Conservation (phyloP, 2,113 vertebrate species). For the Alectura lathami region DNA sequence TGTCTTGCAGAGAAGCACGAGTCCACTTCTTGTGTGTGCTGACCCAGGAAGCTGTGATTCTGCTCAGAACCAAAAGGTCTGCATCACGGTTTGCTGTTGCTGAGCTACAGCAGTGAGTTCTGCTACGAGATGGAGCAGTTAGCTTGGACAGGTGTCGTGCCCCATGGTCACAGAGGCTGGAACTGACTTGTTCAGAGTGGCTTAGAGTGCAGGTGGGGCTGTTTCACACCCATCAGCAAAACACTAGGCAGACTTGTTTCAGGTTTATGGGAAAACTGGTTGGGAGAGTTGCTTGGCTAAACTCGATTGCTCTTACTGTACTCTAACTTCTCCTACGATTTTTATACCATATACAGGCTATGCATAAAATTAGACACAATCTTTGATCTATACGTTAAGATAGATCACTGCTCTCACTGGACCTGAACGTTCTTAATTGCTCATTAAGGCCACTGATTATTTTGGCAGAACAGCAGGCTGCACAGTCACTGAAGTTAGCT, state of each 20-base stretch:
- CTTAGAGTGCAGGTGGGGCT: neutral
- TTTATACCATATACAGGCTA: rapidly evolving
- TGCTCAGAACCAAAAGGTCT: neutral
- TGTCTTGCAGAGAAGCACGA: neutral
- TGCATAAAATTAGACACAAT: neutral
- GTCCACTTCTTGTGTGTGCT: no score
- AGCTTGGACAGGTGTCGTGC: neutral
- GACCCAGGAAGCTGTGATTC: neutral
- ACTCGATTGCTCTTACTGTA: neutral
- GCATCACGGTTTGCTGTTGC: rapidly evolving
- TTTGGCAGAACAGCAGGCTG: neutral
- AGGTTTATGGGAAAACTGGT: neutral
- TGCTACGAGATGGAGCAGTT: neutral
- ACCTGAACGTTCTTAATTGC: neutral
- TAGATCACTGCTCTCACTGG: neutral
- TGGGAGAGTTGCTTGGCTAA: neutral
- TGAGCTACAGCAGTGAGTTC: rapidly evolving
- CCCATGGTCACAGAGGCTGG: rapidly evolving
- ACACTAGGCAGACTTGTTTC: neutral
- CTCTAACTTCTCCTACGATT: neutral
- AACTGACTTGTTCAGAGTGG: neutral
- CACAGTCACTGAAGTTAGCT: neutral
- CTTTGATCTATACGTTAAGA: neutral
- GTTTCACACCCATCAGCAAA: rapidly evolving
- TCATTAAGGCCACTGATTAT: neutral